phyloP scores from a whole-genome alignment of 2,113 vertebrate species.

The Aphyosemion australe region DNA sequence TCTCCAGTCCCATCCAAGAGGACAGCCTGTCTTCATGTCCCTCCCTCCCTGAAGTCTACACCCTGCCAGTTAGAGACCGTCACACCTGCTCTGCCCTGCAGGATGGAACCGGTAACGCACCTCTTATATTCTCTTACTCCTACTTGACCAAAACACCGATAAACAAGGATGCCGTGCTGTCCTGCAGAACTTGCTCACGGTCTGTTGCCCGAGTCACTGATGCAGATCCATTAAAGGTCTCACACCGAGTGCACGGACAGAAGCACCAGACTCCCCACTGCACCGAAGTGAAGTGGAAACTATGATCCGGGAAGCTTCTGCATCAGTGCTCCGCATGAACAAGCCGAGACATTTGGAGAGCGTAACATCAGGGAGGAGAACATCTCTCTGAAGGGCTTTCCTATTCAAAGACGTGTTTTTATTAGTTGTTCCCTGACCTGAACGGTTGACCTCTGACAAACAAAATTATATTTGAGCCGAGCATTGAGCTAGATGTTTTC shows the following conservation, averaged over 20 bases:
- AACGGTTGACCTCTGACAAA: constrained; percentile 7
- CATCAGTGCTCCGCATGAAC: constrained; percentile 16
- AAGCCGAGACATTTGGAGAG: neutral
- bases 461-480: neutral
- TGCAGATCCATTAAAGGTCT: constrained; percentile 43
- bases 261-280: constrained; percentile 19
- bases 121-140: neutral
- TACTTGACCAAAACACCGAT: neutral
- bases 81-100: constrained; percentile 68
- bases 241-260: constrained; percentile 36
- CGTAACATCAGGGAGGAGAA: neutral
- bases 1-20: constrained; percentile 89
- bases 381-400: neutral
- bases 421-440: neutral
- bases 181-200: constrained; percentile 19
- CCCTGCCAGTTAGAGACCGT: constrained; percentile 84
- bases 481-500: neutral
- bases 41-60: constrained; percentile 92
- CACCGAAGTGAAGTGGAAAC: constrained; percentile 43
- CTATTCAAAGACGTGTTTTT: neutral
- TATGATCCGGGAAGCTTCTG: constrained; percentile 40
- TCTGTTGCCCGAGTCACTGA: constrained; percentile 39
- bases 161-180: constrained; percentile 12
- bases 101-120: constrained; percentile 68
- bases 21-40: constrained; percentile 91